Evolutionary conservation across 2,797 vertebrate genomes (phyloP).

Genomic region (Australoheros facetus): DNA sequence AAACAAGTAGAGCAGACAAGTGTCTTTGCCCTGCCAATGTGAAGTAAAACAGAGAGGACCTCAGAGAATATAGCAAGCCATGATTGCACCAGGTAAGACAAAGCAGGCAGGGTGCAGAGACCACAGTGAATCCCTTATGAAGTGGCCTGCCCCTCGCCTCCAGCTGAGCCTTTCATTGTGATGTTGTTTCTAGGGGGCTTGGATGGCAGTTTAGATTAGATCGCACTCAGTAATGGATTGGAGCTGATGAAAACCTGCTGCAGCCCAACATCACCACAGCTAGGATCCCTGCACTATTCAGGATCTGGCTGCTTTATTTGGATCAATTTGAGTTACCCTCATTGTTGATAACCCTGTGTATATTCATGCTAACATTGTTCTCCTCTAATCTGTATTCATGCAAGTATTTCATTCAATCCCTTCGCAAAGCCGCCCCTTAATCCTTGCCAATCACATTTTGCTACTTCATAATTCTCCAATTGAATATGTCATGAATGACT

Average conservation of each 20-base stretch:
- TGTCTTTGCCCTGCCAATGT: constrained; percentile 65
- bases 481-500: constrained; percentile 71
- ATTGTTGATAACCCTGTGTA: constrained; percentile 79
- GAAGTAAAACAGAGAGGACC: constrained; percentile 61
- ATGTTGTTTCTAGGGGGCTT: constrained; percentile 71
- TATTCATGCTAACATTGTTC: constrained; percentile 81
- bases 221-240: constrained; percentile 74
- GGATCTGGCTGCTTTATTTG: constrained; percentile 76
- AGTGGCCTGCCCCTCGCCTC: constrained; percentile 68
- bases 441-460: constrained; percentile 81
- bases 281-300: constrained; percentile 46
- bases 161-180: constrained; percentile 75
- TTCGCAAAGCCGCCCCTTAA: constrained; percentile 77
- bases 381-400: constrained; percentile 81
- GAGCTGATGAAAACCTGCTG: constrained; percentile 69
- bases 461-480: constrained; percentile 76
- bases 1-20: constrained; percentile 77
- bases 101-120: constrained; percentile 63
- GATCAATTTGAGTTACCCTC: constrained; percentile 78
- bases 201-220: constrained; percentile 77
- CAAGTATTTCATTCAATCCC: constrained; percentile 78
- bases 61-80: constrained; percentile 57
- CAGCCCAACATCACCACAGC: constrained; percentile 54
- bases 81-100: constrained; percentile 74
- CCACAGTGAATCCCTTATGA: constrained; percentile 70